Evolutionary conservation across 2,888 invertebrate species (phyloP).

Genomic region (Cheilosia vernalis): DNA sequence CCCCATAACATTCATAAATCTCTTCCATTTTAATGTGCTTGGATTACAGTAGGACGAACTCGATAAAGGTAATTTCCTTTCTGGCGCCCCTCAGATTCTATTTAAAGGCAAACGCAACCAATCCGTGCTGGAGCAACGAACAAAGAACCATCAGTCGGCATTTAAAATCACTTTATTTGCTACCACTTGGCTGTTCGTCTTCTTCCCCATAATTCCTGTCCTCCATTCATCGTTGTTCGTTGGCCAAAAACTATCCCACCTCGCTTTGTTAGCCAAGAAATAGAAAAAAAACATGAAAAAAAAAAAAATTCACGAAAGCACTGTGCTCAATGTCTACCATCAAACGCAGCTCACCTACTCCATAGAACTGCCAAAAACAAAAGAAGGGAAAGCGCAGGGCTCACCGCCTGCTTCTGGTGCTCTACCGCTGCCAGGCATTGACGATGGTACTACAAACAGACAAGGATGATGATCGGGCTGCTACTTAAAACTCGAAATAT

Average conservation of each 20-base stretch:
- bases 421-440: conserved; percentile 49
- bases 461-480: conserved; percentile 53
- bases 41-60: conserved; percentile 50
- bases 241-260: conserved; percentile 61
- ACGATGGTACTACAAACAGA: conserved; percentile 27
- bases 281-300: conserved; percentile 11
- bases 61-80: conserved; percentile 62
- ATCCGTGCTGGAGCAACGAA: conserved; percentile 13
- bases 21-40: conserved; percentile 56
- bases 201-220: conserved; percentile 39
- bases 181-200: conserved; percentile 38
- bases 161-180: conserved; percentile 71
- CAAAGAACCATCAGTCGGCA: conserved; percentile 53
- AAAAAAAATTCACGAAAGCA: conserved; percentile 15
- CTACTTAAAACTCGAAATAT: conserved; percentile 50
- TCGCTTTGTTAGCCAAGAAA: conserved; percentile 31
- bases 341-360: conserved; percentile 44
- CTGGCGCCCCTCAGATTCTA: conserved; percentile 6
- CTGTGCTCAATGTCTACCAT: conserved; percentile 45
- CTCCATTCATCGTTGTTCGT: conserved; percentile 55
- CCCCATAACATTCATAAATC: conserved; percentile 49
- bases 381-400: conserved; percentile 15
- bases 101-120: conserved; percentile 36
- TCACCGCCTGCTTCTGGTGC: conserved; percentile 30
- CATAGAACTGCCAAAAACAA: conserved; percentile 50